Evolutionary conservation across 2,888 invertebrate species (phyloP).

Genomic region (Tenthredo amoena): DNA sequence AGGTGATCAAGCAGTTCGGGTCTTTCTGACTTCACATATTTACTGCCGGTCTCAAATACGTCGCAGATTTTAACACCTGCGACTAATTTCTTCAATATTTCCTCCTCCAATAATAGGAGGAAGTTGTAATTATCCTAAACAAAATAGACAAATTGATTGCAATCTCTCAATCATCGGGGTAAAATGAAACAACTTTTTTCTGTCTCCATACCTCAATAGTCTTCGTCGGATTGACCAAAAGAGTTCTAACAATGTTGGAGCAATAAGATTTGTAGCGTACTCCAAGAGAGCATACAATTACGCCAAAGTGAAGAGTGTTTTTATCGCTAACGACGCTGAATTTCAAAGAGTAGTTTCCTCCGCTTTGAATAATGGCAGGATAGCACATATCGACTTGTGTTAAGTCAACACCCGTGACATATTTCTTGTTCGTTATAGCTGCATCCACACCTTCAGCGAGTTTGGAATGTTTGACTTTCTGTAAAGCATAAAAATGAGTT

Average conservation of each 20-base stretch:
- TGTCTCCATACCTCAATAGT: constrained; percentile 79
- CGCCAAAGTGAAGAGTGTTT: constrained; percentile 95
- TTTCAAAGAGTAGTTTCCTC: constrained; percentile 98
- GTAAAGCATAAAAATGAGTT: constrained; percentile 69
- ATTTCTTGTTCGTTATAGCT: constrained; percentile 97
- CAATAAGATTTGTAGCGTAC: constrained; percentile 98
- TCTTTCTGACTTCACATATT: constrained; percentile 91
- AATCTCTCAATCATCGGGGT: background rate
- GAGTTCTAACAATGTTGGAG: constrained; percentile 97
- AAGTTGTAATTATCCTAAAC: constrained; percentile 95
- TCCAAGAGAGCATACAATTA: constrained; percentile 96
- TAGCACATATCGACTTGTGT: constrained; percentile 98
- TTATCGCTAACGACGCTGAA: constrained; percentile 98
- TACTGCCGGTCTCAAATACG: constrained; percentile 92
- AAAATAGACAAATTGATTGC: constrained; percentile 41
- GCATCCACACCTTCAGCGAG: constrained; percentile 96
- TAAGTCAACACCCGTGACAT: constrained; percentile 93
- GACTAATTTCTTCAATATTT: constrained; percentile 90
- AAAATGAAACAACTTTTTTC: background rate
- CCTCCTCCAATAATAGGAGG: constrained; percentile 93
- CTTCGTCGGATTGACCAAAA: constrained; percentile 95
- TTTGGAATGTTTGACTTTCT: constrained; percentile 98
- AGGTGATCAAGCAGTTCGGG: constrained; percentile 92
- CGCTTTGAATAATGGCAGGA: constrained; percentile 99
- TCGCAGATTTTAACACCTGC: constrained; percentile 91